Conservation (phyloP, 37 sponge, comb jelly and placozoan genomes). For the Mnemiopsis leidyi region DNA sequence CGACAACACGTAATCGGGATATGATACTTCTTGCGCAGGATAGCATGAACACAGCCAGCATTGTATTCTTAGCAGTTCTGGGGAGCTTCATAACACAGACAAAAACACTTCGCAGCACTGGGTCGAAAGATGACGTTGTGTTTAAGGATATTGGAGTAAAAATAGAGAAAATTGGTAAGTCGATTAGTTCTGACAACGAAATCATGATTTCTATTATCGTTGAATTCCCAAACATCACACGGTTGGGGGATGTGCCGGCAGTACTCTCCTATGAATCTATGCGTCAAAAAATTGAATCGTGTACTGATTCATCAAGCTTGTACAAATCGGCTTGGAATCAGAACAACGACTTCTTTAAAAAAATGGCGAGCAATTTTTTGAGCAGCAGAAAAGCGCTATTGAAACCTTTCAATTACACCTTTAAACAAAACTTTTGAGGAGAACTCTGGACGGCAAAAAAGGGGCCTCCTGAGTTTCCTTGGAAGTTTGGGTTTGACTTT, state of each 20-base stretch:
- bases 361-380: not conserved
- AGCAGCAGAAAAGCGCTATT: not conserved
- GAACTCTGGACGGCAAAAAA: not conserved
- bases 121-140: not conserved
- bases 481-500: not conserved
- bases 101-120: not conserved
- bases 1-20: not conserved
- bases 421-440: not conserved
- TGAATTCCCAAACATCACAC: not conserved
- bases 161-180: not conserved
- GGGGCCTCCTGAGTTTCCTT: not conserved
- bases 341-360: not conserved
- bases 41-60: too few relatives aligned
- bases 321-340: not conserved
- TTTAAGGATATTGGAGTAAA: not conserved
- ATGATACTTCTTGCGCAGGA: not conserved
- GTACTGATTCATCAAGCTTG: not conserved
- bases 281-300: not conserved
- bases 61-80: not conserved
- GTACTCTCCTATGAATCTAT: not conserved
- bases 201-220: not conserved
- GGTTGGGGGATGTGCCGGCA: not conserved
- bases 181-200: not conserved
- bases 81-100: not conserved
- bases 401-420: slow-evolving; percentile 1